Evolutionary conservation across 2,888 invertebrate species (phyloP).

Genomic region (Drosophila mayaguana): DNA sequence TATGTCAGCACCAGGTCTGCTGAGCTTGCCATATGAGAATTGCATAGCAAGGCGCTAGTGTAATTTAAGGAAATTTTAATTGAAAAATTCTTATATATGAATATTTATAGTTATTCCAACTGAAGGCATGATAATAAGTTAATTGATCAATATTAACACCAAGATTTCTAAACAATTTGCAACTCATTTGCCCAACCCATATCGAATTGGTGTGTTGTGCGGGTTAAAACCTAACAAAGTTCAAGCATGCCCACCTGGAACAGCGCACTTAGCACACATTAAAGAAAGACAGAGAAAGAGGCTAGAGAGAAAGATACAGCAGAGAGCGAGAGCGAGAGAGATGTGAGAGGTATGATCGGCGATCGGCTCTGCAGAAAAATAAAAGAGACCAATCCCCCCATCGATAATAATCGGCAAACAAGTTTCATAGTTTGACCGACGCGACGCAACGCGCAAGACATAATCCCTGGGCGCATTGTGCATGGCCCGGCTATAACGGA

Average conservation of each 20-base stretch:
- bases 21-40: constrained; percentile 5
- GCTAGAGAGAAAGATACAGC: constrained; percentile 17
- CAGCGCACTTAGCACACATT: constrained; percentile 53
- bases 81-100: neutral
- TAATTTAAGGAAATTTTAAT: neutral
- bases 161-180: constrained; percentile 67
- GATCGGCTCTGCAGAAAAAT: constrained; percentile 36
- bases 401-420: constrained; percentile 74
- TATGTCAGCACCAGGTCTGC: constrained; percentile 12
- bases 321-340: constrained; percentile 23
- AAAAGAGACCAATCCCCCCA: constrained; percentile 52
- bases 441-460: constrained; percentile 39
- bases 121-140: neutral
- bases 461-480: constrained; percentile 73
- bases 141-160: constrained; percentile 33
- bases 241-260: constrained; percentile 62
- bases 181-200: constrained; percentile 53
- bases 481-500: constrained; percentile 66
- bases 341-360: constrained; percentile 37
- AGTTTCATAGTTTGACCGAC: constrained; percentile 63
- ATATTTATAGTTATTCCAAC: neutral
- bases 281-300: constrained; percentile 27
- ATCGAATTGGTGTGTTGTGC: constrained; percentile 33
- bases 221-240: constrained; percentile 38
- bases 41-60: constrained; percentile 9